Conservation (phyloP, 2,113 vertebrate species). For the Perccottus glenii region DNA sequence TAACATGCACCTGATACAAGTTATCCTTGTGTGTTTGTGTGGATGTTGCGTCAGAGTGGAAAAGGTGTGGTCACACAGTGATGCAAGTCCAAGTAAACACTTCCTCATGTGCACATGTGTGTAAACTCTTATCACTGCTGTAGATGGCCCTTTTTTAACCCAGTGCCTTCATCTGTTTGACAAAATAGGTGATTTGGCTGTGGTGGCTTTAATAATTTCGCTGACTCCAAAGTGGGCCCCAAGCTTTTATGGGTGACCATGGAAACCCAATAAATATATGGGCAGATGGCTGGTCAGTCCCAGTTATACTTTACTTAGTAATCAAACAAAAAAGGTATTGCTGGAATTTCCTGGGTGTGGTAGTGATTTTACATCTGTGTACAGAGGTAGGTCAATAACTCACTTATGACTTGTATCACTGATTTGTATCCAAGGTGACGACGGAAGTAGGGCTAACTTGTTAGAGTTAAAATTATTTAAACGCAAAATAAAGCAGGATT, state of each 20-base stretch:
- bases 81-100: constrained; percentile 53
- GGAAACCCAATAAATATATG: constrained; percentile 59
- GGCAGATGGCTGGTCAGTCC: constrained; percentile 55
- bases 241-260: constrained; percentile 54
- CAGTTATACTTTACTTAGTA: constrained; percentile 38
- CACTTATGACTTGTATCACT: not conserved
- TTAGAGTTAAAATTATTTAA: too few relatives aligned
- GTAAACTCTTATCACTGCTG: not conserved
- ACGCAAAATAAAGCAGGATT: too few relatives aligned
- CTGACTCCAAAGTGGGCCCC: constrained; percentile 39
- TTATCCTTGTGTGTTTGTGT: constrained; percentile 1
- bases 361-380: constrained; percentile 6
- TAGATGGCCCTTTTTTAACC: not conserved
- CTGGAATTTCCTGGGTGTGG: constrained; percentile 61
- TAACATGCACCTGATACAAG: not conserved
- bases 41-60: not conserved
- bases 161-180: constrained; percentile 16
- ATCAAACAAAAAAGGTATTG: constrained; percentile 45
- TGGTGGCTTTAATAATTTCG: constrained; percentile 41
- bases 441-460: not conserved
- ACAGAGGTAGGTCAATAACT: not conserved
- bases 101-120: not conserved
- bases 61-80: constrained; percentile 47
- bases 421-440: not conserved
- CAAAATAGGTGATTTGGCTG: constrained; percentile 34